These are phyloP conservation scores for Chelonus insularis DNA, from an alignment of 1,140 invertebrate species.

Conservation along the genomic window DNA sequence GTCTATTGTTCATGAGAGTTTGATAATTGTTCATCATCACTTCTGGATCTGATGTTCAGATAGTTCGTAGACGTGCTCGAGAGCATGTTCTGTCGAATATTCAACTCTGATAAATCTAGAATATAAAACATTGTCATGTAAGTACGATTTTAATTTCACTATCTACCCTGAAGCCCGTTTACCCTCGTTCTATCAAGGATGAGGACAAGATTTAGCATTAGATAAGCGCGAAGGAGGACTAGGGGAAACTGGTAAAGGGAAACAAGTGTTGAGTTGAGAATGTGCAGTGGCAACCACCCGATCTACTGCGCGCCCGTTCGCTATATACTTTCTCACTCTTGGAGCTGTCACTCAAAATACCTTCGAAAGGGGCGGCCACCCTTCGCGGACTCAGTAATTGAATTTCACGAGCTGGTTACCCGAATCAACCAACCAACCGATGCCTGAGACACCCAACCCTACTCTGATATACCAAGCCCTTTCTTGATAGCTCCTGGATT, in stretches of 20 bases:
- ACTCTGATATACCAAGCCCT: too few relatives aligned
- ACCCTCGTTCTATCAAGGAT: conserved; percentile 25
- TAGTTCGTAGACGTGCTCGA: too few relatives aligned
- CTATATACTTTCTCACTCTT: conserved; percentile 29
- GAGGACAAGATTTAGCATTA: conserved; percentile 41
- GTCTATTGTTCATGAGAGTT: too few relatives aligned
- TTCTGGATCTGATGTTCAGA: too few relatives aligned
- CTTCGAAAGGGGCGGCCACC: conserved; percentile 28
- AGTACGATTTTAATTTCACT: conserved; percentile 49
- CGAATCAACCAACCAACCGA: conserved; percentile 47
- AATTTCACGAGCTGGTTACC: conserved; percentile 61
- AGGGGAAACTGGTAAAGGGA: conserved; percentile 8
- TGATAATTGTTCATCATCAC: too few relatives aligned
- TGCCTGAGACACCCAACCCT: conserved; percentile 34
- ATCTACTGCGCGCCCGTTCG: conserved; percentile 5
- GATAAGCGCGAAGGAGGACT: conserved; percentile 38
- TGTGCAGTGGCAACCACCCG: not conserved
- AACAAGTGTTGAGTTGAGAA: conserved; percentile 25
- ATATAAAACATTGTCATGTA: too few relatives aligned
- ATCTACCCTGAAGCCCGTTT: conserved; percentile 34
- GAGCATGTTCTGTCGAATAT: too few relatives aligned
- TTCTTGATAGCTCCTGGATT: too few relatives aligned
- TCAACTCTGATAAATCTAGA: too few relatives aligned
- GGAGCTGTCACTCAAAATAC: conserved; percentile 50
- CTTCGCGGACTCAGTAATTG: conserved; percentile 55